These are phyloP conservation scores for Drosophila ambigua DNA, from an alignment of 1,140 invertebrate genomes.

Conservation along the genomic window DNA sequence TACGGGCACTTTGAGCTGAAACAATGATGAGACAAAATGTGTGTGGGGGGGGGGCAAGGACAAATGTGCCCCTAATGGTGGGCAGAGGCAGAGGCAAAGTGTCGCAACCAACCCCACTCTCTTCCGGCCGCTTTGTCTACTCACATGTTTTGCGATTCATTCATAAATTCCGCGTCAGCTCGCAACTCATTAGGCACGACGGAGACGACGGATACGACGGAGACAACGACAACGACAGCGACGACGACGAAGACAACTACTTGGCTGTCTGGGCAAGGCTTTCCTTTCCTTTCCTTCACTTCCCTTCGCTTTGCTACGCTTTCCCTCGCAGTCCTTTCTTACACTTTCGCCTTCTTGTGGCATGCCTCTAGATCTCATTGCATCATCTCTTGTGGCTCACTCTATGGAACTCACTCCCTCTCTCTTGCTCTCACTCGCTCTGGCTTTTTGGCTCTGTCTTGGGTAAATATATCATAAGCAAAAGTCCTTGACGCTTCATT, in stretches of 20 bases:
- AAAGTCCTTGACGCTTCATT: slow-evolving; percentile 82
- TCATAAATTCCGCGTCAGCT: slow-evolving; percentile 80
- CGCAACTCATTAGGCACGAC: slow-evolving; percentile 79
- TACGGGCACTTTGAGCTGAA: slow-evolving; percentile 75
- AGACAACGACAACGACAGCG: slow-evolving; percentile 29
- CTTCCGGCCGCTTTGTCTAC: slow-evolving; percentile 16
- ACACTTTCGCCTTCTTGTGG: slow-evolving; percentile 13
- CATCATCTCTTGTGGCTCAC: slow-evolving; percentile 68
- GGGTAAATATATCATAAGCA: slow-evolving; percentile 76
- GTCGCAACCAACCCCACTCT: background rate
- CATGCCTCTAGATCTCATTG: slow-evolving; percentile 61
- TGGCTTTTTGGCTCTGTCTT: background rate
- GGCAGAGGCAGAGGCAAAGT: too few relatives aligned
- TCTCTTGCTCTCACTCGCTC: slow-evolving; percentile 2
- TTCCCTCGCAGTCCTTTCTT: slow-evolving; percentile 6
- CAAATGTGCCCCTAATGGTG: background rate
- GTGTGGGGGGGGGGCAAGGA: background rate
- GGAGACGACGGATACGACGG: slow-evolving; percentile 38
- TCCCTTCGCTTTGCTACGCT: slow-evolving; percentile 21
- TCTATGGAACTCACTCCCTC: slow-evolving; percentile 1
- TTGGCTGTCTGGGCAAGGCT: slow-evolving; percentile 35
- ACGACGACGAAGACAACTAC: slow-evolving; percentile 23
- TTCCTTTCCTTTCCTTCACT: slow-evolving; percentile 20
- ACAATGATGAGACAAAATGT: slow-evolving; percentile 41
- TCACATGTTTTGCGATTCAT: slow-evolving; percentile 62